phyloP scores from a whole-genome alignment of 2,113 vertebrate species.

The Cottus gobio region DNA sequence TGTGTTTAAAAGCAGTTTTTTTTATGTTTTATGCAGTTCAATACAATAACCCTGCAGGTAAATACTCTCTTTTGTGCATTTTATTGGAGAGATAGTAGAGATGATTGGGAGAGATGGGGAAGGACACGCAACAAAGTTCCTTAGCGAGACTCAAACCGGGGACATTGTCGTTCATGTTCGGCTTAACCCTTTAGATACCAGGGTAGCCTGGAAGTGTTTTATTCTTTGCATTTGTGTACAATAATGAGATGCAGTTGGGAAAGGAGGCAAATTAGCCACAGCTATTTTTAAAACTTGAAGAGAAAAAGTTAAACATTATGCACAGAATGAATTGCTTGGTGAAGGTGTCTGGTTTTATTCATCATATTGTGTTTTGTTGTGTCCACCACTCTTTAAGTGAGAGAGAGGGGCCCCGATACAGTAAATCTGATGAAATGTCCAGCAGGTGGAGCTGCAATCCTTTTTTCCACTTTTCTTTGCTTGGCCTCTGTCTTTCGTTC shows the following conservation, averaged over 20 bases:
- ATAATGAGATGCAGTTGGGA: not conserved
- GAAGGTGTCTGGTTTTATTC: not conserved
- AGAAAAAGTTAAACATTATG: not conserved
- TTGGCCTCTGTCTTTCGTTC: not conserved
- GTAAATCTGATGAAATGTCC: constrained; percentile 32
- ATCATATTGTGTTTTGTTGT: constrained; percentile 5
- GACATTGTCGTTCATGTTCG: not conserved
- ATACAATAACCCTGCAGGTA: not conserved
- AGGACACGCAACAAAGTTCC: not conserved
- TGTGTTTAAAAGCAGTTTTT: not conserved
- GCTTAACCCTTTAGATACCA: not conserved
- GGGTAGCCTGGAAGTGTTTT: not conserved
- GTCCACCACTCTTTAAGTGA: not conserved
- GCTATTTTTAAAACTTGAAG: not conserved
- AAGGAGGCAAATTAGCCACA: not conserved
- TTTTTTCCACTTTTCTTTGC: not conserved
- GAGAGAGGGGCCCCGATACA: not conserved
- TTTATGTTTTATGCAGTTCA: not conserved
- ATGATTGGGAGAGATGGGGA: not conserved
- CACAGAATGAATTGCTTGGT: not conserved
- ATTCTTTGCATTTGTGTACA: not conserved
- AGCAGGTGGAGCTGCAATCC: constrained; percentile 66
- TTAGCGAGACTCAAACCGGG: not conserved
- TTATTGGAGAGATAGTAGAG: not conserved
- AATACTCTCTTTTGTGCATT: not conserved